Percentiles rank a stretch among this genome's conserved stretches.
These are phyloP conservation scores for Pseudoips prasinana DNA, from an alignment of 2,888 invertebrate genomes.

Conservation along the genomic window DNA sequence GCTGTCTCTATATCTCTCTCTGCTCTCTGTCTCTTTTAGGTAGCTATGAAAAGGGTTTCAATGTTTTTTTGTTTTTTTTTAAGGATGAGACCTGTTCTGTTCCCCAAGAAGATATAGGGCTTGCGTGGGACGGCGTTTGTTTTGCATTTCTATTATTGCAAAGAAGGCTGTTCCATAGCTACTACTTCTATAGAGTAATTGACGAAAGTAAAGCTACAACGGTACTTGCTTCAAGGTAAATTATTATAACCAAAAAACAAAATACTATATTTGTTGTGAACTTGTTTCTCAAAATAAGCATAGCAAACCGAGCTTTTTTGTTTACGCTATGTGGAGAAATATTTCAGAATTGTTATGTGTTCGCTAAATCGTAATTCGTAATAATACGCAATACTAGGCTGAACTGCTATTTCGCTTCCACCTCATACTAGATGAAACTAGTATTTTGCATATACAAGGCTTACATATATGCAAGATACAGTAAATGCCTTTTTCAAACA, in stretches of 20 bases:
- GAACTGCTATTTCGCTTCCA: no score
- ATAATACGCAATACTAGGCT: no score
- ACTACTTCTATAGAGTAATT: conserved; percentile 98
- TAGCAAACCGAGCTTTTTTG: neutral
- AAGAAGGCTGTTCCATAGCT: conserved; percentile 94
- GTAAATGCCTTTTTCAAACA: no score
- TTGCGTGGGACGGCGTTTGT: conserved; percentile 97
- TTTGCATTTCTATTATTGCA: conserved; percentile 97
- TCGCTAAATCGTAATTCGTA: no score
- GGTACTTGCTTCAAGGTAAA: conserved; percentile 93
- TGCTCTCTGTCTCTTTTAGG: no score
- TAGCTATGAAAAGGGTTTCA: no score
- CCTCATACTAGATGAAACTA: no score
- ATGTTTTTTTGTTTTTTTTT: conserved; percentile 24
- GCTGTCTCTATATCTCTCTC: no score
- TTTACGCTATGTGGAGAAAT: no score
- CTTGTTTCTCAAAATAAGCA: neutral
- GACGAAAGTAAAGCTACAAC: conserved; percentile 98
- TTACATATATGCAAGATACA: no score
- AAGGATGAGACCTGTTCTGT: conserved; percentile 82
- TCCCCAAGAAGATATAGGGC: conserved; percentile 91
- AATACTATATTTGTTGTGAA: neutral
- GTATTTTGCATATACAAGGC: no score
- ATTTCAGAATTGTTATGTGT: no score
- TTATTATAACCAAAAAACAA: neutral